phyloP scores from a whole-genome alignment of 30 jellyfish, hydroid and myxozoan species.

The Catostylus mosaicus region DNA sequence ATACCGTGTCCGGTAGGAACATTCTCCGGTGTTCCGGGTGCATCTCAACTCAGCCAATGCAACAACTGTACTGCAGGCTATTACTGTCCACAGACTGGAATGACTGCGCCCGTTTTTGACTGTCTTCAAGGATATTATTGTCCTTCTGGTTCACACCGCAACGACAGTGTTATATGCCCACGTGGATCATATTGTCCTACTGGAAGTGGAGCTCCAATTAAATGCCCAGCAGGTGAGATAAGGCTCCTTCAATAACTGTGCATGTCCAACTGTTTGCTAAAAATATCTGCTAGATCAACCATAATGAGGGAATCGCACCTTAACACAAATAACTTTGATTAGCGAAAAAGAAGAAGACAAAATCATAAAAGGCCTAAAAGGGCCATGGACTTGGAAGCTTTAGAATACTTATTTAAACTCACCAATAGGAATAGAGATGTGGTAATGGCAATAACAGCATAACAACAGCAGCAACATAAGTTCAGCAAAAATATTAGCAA shows the following conservation, averaged over 20 bases:
- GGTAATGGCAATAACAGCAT: no score
- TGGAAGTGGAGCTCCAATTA: conserved; percentile 82
- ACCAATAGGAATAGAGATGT: no score
- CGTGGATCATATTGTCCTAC: conserved; percentile 93
- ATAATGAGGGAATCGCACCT: no score
- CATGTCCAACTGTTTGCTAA: no score
- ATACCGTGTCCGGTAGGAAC: conserved; percentile 90
- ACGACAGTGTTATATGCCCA: conserved; percentile 90
- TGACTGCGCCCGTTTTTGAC: conserved; percentile 75
- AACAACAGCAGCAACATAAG: no score
- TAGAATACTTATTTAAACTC: no score
- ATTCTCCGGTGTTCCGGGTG: conserved; percentile 74
- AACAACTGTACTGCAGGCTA: conserved; percentile 91
- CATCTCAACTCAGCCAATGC: conserved; percentile 74
- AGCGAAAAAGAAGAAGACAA: no score
- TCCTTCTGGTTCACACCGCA: conserved; percentile 87
- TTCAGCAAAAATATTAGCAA: no score
- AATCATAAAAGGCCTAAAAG: no score
- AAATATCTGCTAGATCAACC: no score
- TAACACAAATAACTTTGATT: no score
- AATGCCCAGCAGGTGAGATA: conserved; percentile 94
- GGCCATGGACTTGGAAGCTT: no score
- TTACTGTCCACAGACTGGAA: conserved; percentile 90
- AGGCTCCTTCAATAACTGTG: not conserved
- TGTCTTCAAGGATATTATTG: conserved; percentile 96